Conservation (phyloP, 2,888 invertebrate species). For the Temnothorax unifasciatus region DNA sequence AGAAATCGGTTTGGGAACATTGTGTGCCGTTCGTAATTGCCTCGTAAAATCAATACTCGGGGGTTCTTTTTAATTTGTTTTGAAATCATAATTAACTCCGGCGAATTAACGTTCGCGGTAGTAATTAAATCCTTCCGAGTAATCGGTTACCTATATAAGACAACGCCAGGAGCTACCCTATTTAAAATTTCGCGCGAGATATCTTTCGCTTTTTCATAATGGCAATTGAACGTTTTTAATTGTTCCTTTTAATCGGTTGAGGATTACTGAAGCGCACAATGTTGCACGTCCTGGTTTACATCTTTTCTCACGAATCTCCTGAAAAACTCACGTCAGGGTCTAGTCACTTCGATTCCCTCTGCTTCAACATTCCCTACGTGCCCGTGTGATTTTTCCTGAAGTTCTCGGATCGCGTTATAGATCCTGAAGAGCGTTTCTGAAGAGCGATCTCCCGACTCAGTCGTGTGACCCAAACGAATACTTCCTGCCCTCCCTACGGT, state of each 20-base stretch:
- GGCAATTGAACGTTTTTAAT: background rate
- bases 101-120: background rate
- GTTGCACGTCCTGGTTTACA: conserved; percentile 25
- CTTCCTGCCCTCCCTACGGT: background rate
- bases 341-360: conserved; percentile 40
- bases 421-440: conserved; percentile 1
- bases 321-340: conserved; percentile 45
- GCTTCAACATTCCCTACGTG: conserved; percentile 24
- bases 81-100: background rate
- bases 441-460: conserved; percentile 2
- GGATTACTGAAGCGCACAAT: background rate
- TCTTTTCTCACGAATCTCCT: conserved; percentile 29
- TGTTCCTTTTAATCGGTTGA: background rate
- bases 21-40: background rate
- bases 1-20: conserved; percentile 3
- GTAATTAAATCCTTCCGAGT: background rate
- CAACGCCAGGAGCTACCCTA: background rate
- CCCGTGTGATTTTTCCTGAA: conserved; percentile 27
- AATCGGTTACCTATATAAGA: background rate
- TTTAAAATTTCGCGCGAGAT: background rate
- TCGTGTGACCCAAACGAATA: conserved; percentile 1
- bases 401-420: conserved; percentile 12
- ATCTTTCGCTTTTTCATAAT: background rate
- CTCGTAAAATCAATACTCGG: background rate
- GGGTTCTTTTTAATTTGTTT: background rate